Percentiles rank a stretch among this genome's conserved stretches.
Evolutionary conservation across 2,888 invertebrate species (phyloP).

Genomic region (Drosophila formosana): DNA sequence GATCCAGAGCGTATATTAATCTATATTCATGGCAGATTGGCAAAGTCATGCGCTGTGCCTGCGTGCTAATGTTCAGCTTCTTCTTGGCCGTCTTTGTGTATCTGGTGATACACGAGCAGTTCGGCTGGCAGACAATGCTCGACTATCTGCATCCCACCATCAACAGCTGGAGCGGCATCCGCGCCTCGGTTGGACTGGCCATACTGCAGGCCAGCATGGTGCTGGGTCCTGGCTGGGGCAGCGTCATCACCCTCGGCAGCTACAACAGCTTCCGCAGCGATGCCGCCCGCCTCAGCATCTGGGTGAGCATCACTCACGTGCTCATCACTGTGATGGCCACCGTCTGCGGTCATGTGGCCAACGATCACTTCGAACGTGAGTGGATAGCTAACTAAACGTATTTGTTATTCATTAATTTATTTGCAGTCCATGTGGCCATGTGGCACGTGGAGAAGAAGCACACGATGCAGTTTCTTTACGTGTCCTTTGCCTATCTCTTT

Average conservation of each 20-base stretch:
- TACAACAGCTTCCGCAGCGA: slow-evolving; percentile 92
- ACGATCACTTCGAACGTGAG: slow-evolving; percentile 82
- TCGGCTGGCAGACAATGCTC: slow-evolving; percentile 55
- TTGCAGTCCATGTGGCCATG: slow-evolving; percentile 79
- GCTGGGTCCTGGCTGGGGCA: slow-evolving; percentile 94
- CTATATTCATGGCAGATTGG: slow-evolving; percentile 72
- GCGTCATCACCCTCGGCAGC: slow-evolving; percentile 92
- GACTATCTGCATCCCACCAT: slow-evolving; percentile 64
- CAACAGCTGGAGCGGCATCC: slow-evolving; percentile 46
- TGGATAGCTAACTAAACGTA: not conserved
- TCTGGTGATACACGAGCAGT: slow-evolving; percentile 64
- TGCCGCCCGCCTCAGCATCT: slow-evolving; percentile 85
- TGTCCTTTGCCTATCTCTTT: slow-evolving; percentile 79
- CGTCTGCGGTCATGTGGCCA: slow-evolving; percentile 78
- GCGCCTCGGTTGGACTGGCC: slow-evolving; percentile 54
- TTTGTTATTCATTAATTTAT: not conserved
- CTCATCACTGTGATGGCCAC: slow-evolving; percentile 74
- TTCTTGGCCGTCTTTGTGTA: slow-evolving; percentile 78
- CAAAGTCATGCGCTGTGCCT: slow-evolving; percentile 78
- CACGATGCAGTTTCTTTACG: slow-evolving; percentile 80
- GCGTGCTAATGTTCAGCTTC: slow-evolving; percentile 74
- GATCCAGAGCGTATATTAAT: not conserved
- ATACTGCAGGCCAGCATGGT: slow-evolving; percentile 87
- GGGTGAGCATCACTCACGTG: slow-evolving; percentile 80
- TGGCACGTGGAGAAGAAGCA: slow-evolving; percentile 79